Conservation (phyloP, 2,888 invertebrate genomes). For the Linnaemya vulpina region DNA sequence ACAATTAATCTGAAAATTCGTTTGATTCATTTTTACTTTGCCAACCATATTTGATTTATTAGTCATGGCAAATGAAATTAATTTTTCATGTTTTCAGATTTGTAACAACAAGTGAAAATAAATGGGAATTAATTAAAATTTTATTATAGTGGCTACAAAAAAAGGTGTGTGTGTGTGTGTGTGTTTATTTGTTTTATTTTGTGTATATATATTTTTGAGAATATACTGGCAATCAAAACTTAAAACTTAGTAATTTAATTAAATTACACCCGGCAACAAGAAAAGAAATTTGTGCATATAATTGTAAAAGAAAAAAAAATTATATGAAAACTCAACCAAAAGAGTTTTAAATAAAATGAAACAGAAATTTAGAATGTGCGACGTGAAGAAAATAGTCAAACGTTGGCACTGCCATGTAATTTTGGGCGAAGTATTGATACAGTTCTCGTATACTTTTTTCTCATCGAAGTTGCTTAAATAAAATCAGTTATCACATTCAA, state of each 20-base stretch:
- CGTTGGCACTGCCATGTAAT: too few relatives aligned
- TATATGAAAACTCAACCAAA: neutral
- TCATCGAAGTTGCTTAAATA: too few relatives aligned
- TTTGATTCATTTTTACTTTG: constrained; percentile 33
- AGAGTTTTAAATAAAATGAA: too few relatives aligned
- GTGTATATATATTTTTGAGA: constrained; percentile 32
- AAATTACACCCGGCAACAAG: constrained; percentile 7
- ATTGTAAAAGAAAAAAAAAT: constrained; percentile 34
- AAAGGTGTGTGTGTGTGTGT: constrained; percentile 53
- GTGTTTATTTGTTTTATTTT: too few relatives aligned
- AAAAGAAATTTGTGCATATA: constrained; percentile 23
- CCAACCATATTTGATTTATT: constrained; percentile 59
- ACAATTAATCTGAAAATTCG: constrained; percentile 26
- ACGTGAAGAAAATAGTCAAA: too few relatives aligned
- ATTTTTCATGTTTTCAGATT: neutral
- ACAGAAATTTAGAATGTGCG: too few relatives aligned
- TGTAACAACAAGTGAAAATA: constrained; percentile 24
- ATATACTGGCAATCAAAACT: neutral
- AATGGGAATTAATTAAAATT: constrained; percentile 49
- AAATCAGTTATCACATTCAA: too few relatives aligned
- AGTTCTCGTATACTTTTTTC: too few relatives aligned
- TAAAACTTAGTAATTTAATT: neutral
- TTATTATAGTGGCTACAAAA: constrained; percentile 50
- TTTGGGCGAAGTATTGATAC: too few relatives aligned
- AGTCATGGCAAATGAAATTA: constrained; percentile 57